Evolutionary conservation across 1,140 invertebrate genomes (phyloP), one percentile per base, ranked within the genome.

Genomic region (Drosophila tropicalis): DNA sequence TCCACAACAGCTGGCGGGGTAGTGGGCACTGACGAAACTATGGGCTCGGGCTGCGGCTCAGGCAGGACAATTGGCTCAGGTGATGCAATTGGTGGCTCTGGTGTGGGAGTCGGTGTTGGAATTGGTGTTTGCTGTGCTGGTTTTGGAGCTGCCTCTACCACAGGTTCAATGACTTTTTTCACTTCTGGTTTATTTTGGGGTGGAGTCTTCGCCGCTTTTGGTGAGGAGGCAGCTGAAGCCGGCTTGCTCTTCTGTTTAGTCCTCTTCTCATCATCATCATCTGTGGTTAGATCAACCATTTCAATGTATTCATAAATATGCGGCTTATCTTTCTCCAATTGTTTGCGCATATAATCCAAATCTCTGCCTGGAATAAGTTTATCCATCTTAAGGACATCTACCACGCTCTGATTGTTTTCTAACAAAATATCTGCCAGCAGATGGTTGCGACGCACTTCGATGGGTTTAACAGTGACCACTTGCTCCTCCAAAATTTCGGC

Each of bases 241-340:
- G 70, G 55, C 36, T 72, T 87, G 65, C 22, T 79, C 34, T 74
- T 66, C 36, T 55, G 63, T 15, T 70, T 78, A 34, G 55, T 39
- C 60, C 72, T 71, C 1, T 90, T 73, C 15, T 90, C 85, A 36
- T 91, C 90, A 44, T 91, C 90, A 36, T 91, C 90, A 36, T 91
- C 90, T 22, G 65, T 40, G 9, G 90, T 91, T 5, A 91, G 54
- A 39, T 91, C 90, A 0, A 91, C 90, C 2, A 68, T 80, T 58
- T 91, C 90, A 36, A 91, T 91, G 54, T 90, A 91, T 66, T 91
- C 90, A 40, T 87, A 87, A 1, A 66, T 61, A 40, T 79, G 77
- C 6, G 82, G 69, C 44, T 87, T 90, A 25, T 91, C 90, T 22
- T 91, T 91, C 2, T 91, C 87, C 41, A 91, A 41, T 44, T 80